Evolutionary conservation across 2,113 vertebrate species (phyloP).

Genomic region (Tilapia sparmanii): DNA sequence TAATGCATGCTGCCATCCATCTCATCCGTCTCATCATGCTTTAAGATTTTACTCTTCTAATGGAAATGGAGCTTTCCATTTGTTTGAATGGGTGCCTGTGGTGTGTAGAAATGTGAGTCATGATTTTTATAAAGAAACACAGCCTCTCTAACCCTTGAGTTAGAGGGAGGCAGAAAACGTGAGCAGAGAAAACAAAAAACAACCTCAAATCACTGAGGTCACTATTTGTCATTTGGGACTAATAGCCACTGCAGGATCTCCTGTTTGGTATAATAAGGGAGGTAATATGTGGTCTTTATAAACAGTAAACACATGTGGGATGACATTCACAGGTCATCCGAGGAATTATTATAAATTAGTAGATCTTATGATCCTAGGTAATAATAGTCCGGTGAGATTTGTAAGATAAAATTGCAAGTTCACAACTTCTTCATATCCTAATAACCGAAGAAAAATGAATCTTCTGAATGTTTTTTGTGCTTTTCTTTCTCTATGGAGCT

Average conservation of each 20-base stretch:
- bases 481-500: neutral
- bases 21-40: neutral
- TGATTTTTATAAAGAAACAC: neutral
- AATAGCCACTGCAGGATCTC: neutral
- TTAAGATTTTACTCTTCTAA: neutral
- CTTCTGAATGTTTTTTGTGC: neutral
- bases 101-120: neutral
- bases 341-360: neutral
- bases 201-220: neutral
- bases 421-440: neutral
- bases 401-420: neutral
- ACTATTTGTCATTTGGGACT: neutral
- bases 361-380: neutral
- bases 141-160: neutral
- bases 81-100: neutral
- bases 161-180: neutral
- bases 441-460: neutral
- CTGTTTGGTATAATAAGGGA: neutral
- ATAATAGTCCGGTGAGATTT: neutral
- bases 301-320: neutral
- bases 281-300: neutral
- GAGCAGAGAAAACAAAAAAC: neutral
- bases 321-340: neutral
- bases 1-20: neutral
- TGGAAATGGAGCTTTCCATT: neutral